phyloP scores from a whole-genome alignment of 2,113 vertebrate species.

The Halcyon senegalensis region DNA sequence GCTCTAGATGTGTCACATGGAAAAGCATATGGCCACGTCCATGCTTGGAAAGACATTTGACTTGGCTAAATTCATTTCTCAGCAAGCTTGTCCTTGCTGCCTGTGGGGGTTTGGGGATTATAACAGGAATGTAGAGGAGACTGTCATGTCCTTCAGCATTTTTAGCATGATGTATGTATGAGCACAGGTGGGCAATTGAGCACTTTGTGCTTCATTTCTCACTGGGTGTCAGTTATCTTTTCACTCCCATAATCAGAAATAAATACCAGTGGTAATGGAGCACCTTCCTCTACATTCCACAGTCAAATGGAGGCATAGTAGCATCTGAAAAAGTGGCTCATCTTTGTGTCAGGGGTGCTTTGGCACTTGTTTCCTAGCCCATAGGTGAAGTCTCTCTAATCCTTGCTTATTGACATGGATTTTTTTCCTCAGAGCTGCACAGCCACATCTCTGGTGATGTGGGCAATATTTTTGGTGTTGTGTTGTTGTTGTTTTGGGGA shows the following conservation, averaged over 20 bases:
- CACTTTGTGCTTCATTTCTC: not conserved
- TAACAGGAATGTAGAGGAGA: not conserved
- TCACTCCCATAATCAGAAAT: not conserved
- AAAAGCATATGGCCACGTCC: constrained; percentile 15
- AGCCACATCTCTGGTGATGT: not conserved
- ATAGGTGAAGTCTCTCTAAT: not conserved
- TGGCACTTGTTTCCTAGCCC: not conserved
- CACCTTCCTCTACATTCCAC: not conserved
- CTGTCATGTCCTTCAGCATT: not conserved
- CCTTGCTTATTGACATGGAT: not conserved
- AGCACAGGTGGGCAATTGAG: constrained; percentile 20
- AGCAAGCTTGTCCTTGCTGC: constrained; percentile 18
- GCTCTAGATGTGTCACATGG: not conserved
- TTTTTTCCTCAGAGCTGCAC: not conserved
- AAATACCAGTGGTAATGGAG: not conserved
- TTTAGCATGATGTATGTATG: constrained; percentile 4
- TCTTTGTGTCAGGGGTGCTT: not conserved
- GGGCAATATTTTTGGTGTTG: not conserved
- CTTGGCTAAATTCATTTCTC: not conserved
- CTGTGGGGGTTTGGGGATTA: not conserved
- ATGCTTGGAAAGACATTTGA: constrained; percentile 1
- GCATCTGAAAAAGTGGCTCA: not conserved
- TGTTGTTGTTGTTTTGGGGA: not conserved
- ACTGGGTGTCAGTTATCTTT: not conserved
- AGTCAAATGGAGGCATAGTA: not conserved